Percentiles rank a stretch among this genome's conserved stretches.
phyloP scores from a whole-genome alignment of 2,113 vertebrate species.

The Promerops cafer region DNA sequence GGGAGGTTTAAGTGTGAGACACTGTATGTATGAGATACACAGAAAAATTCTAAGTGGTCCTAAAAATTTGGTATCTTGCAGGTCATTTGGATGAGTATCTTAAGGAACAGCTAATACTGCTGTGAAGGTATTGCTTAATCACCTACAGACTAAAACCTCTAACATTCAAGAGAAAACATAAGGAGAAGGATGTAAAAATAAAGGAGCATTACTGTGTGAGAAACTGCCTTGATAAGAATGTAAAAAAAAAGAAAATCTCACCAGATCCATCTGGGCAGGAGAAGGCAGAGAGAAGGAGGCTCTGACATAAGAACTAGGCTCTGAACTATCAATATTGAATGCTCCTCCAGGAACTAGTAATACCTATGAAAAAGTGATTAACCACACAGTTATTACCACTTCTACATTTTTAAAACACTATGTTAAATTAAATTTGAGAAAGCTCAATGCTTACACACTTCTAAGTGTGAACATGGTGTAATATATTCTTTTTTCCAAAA shows the following conservation, averaged over 20 bases:
- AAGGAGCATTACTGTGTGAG: background rate
- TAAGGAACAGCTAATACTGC: background rate
- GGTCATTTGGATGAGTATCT: background rate
- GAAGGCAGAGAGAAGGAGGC: constrained; percentile 84
- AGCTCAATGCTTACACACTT: background rate
- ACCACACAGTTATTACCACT: background rate
- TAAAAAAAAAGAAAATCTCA: background rate
- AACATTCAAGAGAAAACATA: background rate
- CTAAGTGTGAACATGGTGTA: background rate
- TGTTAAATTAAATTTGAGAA: background rate
- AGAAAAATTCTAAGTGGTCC: background rate
- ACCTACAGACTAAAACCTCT: background rate
- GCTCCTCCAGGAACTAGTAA: constrained; percentile 84
- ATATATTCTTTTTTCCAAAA: background rate
- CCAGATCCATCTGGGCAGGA: constrained; percentile 86
- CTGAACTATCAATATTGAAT: constrained; percentile 78
- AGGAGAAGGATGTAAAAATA: background rate
- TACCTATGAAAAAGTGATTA: constrained; percentile 71
- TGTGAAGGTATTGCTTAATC: background rate
- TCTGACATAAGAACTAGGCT: constrained; percentile 83
- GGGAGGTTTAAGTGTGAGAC: background rate
- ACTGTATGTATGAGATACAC: background rate
- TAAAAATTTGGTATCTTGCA: background rate
- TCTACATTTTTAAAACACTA: background rate
- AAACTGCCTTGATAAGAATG: background rate